A percentile compares a stretch with the other conserved stretches of the same genome.
phyloP scores from a whole-genome alignment of 2,888 invertebrate species.

The Synanthedon myopaeformis region DNA sequence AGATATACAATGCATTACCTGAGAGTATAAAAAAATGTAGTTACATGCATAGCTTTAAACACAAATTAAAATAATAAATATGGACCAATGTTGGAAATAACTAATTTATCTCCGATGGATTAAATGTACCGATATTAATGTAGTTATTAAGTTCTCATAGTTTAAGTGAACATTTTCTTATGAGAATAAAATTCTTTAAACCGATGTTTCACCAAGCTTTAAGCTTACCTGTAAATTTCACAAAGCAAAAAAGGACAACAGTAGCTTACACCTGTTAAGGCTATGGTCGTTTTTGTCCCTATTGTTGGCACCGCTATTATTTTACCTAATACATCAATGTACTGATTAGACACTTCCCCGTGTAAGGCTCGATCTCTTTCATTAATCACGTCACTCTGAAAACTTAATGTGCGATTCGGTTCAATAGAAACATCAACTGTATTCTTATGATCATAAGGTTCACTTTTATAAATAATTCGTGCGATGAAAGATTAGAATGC shows the following conservation, averaged over 20 bases:
- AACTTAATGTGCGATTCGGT: constrained; percentile 21
- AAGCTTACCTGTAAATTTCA: too few species aligned
- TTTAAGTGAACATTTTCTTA: too few species aligned
- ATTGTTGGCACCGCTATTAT: constrained; percentile 13
- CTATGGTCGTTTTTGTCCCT: not conserved
- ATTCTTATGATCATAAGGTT: not conserved
- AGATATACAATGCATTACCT: too few species aligned
- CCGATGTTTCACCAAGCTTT: too few species aligned
- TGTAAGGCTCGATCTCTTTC: constrained; percentile 40
- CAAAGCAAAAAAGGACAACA: not conserved
- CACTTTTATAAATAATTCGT: constrained; percentile 1
- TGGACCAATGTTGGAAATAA: too few species aligned
- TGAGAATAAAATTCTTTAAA: too few species aligned
- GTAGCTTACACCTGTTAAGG: not conserved
- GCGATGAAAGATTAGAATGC: constrained; percentile 23
- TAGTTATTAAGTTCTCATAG: too few species aligned
- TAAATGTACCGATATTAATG: too few species aligned
- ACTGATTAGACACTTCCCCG: constrained; percentile 44
- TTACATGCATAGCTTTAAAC: too few species aligned
- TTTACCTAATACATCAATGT: constrained; percentile 48
- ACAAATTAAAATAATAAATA: too few species aligned
- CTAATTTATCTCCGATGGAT: too few species aligned
- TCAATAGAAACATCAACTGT: constrained; percentile 1
- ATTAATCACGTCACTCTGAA: constrained; percentile 53
- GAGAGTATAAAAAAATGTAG: too few species aligned